phyloP scores from a whole-genome alignment of 1,140 invertebrate genomes.

The Calliphora vicina region DNA sequence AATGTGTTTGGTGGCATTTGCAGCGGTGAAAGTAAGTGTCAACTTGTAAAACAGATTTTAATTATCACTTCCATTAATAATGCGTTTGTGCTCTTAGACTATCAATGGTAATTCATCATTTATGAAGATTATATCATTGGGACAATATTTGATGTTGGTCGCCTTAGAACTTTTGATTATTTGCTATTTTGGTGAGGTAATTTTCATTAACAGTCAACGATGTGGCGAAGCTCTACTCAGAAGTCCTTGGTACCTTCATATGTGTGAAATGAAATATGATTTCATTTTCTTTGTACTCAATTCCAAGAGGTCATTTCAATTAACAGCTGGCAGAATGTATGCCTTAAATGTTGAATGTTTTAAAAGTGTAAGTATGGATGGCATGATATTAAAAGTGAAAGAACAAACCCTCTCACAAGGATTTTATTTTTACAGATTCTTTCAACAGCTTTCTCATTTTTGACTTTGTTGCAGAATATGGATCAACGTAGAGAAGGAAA shows the following conservation, averaged over 20 bases:
- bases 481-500: constrained; percentile 38
- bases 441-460: constrained; percentile 57
- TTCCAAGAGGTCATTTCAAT: constrained; percentile 44
- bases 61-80: neutral
- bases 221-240: constrained; percentile 54
- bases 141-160: constrained; percentile 52
- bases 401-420: neutral
- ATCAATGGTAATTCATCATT: constrained; percentile 49
- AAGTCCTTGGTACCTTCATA: constrained; percentile 56
- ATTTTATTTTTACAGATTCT: constrained; percentile 48
- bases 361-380: constrained; percentile 45
- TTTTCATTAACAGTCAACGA: constrained; percentile 55
- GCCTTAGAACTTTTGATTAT: constrained; percentile 55
- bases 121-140: constrained; percentile 52
- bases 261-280: constrained; percentile 47
- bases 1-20: constrained; percentile 54
- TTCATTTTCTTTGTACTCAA: constrained; percentile 53
- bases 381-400: neutral
- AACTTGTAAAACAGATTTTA: neutral
- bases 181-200: constrained; percentile 55
- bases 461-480: constrained; percentile 56
- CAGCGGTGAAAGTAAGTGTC: constrained; percentile 51
- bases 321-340: constrained; percentile 55
- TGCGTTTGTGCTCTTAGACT: constrained; percentile 15
- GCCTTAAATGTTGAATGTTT: constrained; percentile 55